phyloP scores from a whole-genome alignment of 2,888 invertebrate genomes.

The Cistogaster globosa region DNA sequence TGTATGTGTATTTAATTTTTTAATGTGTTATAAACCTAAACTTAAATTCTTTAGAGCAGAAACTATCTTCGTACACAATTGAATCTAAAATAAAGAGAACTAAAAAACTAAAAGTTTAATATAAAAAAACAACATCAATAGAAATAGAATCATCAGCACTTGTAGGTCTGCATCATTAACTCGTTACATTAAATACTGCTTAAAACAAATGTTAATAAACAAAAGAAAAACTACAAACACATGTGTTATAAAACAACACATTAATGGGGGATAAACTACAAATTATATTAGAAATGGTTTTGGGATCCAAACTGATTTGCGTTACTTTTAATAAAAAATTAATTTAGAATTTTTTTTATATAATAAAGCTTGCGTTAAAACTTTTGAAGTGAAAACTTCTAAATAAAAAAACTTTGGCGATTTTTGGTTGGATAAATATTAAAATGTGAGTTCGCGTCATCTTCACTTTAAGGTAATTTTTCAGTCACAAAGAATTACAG shows the following conservation, averaged over 20 bases:
- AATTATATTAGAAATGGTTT: constrained; percentile 20
- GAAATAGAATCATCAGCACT: constrained; percentile 76
- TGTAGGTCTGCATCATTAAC: constrained; percentile 76
- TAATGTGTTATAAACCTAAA: constrained; percentile 69
- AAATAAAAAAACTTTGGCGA: no score
- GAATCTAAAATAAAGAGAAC: constrained; percentile 41
- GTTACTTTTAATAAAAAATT: constrained; percentile 5
- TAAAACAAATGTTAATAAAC: constrained; percentile 55
- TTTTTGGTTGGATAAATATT: no score
- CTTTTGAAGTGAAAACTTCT: no score
- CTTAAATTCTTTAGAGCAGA: constrained; percentile 70
- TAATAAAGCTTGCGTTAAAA: no score
- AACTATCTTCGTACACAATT: constrained; percentile 63
- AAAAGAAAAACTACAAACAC: constrained; percentile 23
- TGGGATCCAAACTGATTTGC: background rate
- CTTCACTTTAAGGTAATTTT: no score
- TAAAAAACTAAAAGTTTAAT: constrained; percentile 52
- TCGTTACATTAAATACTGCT: constrained; percentile 69
- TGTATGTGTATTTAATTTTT: constrained; percentile 14
- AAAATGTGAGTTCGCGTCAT: no score
- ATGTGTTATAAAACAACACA: background rate
- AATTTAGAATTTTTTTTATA: no score
- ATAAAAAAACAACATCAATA: background rate
- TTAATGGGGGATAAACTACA: constrained; percentile 4
- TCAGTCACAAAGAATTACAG: no score